These are phyloP conservation scores for Hemicentrotus pulcherrimus DNA, from an alignment of 35 echinoderm and acorn worm genomes.

Conservation along the genomic window DNA sequence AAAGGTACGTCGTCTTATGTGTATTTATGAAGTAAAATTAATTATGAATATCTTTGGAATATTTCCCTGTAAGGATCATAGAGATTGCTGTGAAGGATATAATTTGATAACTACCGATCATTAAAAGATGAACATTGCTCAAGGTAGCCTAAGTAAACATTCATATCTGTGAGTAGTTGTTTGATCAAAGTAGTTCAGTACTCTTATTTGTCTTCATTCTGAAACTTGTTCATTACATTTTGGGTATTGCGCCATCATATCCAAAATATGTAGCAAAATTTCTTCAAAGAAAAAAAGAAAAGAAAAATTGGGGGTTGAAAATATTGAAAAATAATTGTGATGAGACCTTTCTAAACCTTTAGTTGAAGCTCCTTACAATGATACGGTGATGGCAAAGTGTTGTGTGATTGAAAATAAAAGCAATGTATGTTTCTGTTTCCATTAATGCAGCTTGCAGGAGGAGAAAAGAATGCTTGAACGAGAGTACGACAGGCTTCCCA, in stretches of 20 bases:
- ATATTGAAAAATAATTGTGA: no score
- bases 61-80: not conserved
- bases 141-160: not conserved
- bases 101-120: not conserved
- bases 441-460: conserved; percentile 72
- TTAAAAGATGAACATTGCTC: not conserved
- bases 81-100: not conserved
- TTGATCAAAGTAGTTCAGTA: no score
- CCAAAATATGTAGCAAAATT: no score
- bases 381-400: not conserved
- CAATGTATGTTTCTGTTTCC: not conserved
- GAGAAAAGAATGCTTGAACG: conserved; percentile 95
- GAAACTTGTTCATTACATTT: no score
- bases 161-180: no score
- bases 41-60: not conserved
- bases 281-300: no score
- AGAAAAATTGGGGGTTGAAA: no score
- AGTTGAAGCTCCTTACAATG: not conserved
- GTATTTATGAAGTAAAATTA: not conserved
- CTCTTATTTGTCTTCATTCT: no score
- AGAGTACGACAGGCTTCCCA: conserved; percentile 92
- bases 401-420: not conserved
- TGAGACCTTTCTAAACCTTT: no score
- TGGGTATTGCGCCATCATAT: no score
- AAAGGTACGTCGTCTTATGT: conserved; percentile 67